Conservation (phyloP, 2,113 vertebrate genomes). For the Lycocorax pyrrhopterus region DNA sequence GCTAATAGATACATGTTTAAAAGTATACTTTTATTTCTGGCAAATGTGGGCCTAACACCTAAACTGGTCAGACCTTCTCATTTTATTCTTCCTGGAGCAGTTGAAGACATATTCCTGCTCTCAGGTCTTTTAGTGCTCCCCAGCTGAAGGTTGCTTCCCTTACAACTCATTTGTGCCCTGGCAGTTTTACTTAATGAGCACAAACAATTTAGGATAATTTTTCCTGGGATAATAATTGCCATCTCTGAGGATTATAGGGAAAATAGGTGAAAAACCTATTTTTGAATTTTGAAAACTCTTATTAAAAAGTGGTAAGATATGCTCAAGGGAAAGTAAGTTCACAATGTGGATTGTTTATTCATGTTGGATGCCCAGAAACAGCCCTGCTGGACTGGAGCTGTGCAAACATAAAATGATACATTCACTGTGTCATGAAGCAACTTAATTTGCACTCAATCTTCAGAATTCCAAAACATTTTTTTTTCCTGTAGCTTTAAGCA, state of each 20-base stretch:
- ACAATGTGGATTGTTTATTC: not conserved
- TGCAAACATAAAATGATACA: not conserved
- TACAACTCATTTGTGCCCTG: not conserved
- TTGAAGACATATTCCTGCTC: not conserved
- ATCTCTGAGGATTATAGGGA: not conserved
- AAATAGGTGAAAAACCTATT: not conserved
- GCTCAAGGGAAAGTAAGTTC: not conserved
- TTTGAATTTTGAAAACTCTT: too few species aligned
- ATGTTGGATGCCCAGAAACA: not conserved
- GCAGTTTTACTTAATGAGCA: not conserved
- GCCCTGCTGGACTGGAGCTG: not conserved
- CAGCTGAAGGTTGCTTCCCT: not conserved
- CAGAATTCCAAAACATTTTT: not conserved
- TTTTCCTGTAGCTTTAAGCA: not conserved
- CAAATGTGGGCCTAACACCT: not conserved
- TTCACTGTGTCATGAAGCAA: not conserved
- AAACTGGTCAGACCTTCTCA: not conserved
- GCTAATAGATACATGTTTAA: not conserved
- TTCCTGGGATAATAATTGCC: not conserved
- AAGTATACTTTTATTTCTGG: not conserved
- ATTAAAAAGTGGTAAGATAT: not conserved
- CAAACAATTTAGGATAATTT: not conserved
- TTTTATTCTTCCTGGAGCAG: not conserved
- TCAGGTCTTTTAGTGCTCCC: not conserved
- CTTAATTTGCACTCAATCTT: not conserved